Evolutionary conservation across 2,797 vertebrate species (phyloP).

Genomic region (Coregonus suidteri): DNA sequence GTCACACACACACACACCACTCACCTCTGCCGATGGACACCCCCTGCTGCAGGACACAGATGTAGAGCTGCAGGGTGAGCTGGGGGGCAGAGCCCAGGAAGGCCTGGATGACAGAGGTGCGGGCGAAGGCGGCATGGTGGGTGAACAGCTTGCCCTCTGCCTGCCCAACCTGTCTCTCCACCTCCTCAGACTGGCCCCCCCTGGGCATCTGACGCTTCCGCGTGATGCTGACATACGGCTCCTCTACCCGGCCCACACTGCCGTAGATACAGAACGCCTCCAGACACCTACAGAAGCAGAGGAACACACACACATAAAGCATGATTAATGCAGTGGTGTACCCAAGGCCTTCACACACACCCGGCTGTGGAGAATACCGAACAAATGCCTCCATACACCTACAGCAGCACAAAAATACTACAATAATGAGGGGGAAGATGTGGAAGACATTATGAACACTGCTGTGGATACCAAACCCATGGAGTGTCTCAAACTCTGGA

Average conservation of each 20-base stretch:
- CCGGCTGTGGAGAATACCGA: no score
- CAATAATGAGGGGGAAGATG: no score
- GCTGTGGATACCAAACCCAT: no score
- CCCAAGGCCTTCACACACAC: not conserved
- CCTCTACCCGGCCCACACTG: slow-evolving; percentile 84
- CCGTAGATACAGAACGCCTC: slow-evolving; percentile 94
- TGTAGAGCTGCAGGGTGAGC: slow-evolving; percentile 96
- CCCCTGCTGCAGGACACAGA: slow-evolving; percentile 84
- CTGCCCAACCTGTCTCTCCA: slow-evolving; percentile 95
- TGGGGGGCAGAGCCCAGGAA: slow-evolving; percentile 97
- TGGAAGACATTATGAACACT: no score
- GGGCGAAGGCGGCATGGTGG: slow-evolving; percentile 91
- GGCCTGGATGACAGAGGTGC: slow-evolving; percentile 95
- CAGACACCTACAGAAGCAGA: slow-evolving; percentile 82
- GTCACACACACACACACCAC: slow-evolving; percentile 42
- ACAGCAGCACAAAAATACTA: no score
- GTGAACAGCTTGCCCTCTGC: slow-evolving; percentile 92
- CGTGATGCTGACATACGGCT: slow-evolving; percentile 98
- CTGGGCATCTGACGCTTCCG: slow-evolving; percentile 91
- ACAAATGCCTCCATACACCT: no score
- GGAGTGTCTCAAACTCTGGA: no score
- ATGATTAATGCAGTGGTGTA: not conserved
- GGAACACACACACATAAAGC: not conserved
- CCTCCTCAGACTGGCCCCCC: slow-evolving; percentile 85
- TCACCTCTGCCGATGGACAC: slow-evolving; percentile 85